Conservation (phyloP, 2,113 vertebrate genomes). For the Orycteropus afer region DNA sequence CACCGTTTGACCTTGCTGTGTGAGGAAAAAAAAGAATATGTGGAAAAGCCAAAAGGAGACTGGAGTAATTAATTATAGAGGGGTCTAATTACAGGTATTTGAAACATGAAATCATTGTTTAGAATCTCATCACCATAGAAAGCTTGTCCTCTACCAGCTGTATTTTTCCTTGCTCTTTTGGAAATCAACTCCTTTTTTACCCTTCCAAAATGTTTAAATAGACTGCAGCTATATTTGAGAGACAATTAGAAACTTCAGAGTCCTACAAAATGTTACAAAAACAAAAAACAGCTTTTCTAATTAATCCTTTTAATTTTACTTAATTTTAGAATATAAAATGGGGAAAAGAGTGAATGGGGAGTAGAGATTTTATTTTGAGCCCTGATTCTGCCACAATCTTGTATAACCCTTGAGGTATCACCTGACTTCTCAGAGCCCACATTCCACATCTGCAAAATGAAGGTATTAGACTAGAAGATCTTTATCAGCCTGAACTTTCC, state of each 20-base stretch:
- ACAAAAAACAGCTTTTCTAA: background rate
- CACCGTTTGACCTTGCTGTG: background rate
- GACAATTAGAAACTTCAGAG: slow-evolving; percentile 47
- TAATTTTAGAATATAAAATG: slow-evolving; percentile 36
- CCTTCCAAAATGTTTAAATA: slow-evolving; percentile 57
- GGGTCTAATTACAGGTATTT: slow-evolving; percentile 59
- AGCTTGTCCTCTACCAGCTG: slow-evolving; percentile 32
- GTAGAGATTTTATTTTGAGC: slow-evolving; percentile 15
- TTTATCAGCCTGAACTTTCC: background rate
- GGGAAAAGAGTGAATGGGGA: background rate
- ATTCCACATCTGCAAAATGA: slow-evolving; percentile 20
- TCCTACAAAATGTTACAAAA: background rate
- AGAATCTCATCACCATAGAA: slow-evolving; percentile 36
- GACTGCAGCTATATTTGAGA: slow-evolving; percentile 39
- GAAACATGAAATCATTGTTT: slow-evolving; percentile 54
- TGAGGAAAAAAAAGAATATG: background rate
- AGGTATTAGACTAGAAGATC: background rate
- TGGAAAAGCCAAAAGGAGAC: slow-evolving; percentile 48
- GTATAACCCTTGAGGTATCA: background rate
- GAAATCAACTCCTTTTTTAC: slow-evolving; percentile 47
- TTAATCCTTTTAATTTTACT: slow-evolving; percentile 34
- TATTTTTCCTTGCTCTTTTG: slow-evolving; percentile 43
- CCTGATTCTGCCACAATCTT: background rate
- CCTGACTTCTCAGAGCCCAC: background rate
- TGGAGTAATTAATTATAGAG: background rate